Evolutionary conservation across 2,888 invertebrate genomes (phyloP), one percentile per base, ranked within the genome.

Genomic region (Apamea epomidion): DNA sequence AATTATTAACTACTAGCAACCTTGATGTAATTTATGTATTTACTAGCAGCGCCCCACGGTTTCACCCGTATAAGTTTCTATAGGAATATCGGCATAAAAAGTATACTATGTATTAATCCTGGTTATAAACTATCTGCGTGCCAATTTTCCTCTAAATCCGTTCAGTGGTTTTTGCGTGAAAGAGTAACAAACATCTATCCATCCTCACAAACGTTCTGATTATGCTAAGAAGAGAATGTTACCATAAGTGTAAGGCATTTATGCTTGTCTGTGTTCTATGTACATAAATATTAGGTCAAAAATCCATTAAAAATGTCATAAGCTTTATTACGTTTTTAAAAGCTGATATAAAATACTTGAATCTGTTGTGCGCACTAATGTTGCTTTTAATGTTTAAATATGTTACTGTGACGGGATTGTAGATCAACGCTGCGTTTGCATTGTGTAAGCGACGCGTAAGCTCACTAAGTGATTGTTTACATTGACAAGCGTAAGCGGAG

Each of bases 301-400:
- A 54, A 60, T n/a, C n/a, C n/a, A n/a, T 69, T 18, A 29, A 18
- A 18, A n/a, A 1, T 21, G 7, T 21, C 29, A 3, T 48, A 48
- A 48, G 4, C 8, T 71, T 37, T 16, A 16, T 54, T 32, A 3
- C 0, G 8, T 12, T 67, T 45, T 48, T 48, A 1, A 29, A n/a
- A 10, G 0, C 25, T 8, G 8, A n/a, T 32, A 5, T 8, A 45
- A 37, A 58, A 45, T 42, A 48, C 42, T n/a, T 29, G n/a, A 14
- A 16, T n/a, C 4, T 12, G n/a, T 45, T 71, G 32, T 48, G 64
- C 21, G 29, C 45, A 2, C 32, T 71, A 67, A 77, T 64, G 78
- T 64, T 78, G 68, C 54, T 62, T 83, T 72, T 62, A 62, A 72
- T 72, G 25, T 68, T 72, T 82, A 83, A 67, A 78, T 72, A 62